Evolutionary conservation across 1,140 invertebrate genomes (phyloP), one percentile per base, ranked within the genome.

Genomic region (Heliconius himera): DNA sequence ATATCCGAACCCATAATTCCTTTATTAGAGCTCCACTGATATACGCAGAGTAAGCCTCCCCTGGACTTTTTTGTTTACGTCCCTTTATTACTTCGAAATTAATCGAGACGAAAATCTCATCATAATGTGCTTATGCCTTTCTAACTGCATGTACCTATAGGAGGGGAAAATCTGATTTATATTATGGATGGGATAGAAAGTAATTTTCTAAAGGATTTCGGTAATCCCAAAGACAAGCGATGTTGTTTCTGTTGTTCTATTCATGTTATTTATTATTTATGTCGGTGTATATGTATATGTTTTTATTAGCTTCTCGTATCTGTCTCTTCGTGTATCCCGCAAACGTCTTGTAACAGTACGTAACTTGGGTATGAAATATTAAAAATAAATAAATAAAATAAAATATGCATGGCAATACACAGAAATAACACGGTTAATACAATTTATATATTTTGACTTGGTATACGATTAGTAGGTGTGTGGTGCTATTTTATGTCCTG

Each of bases 1-100:
- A 71, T 71, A 71, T 20, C 33, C 33, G 26, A 38, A 36, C 70
- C 70, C 70, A 71, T 71, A 36, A 71, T 16, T 71, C 70, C 36
- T 71, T 71, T 71, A 33, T 71, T 71, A 71, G 33, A 71, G 70
- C 33, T 26, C 8, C 56, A 26, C 56, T 13, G 56, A 66, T 66
- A 66, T 66, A 66, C 9, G 54, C 54, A 20, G 56, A 66, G 56
- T 66, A 13, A 66, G 26, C 26, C 70, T 71, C 70, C 70, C 70
- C 70, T 20, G 70, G 29, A 36, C 70, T 36, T 26, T 26, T 26
- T 26, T 66, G 56, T 66, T 66, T 66, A 66, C 56, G 56, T 13
- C 56, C 70, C 70, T 16, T 71, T 29, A 71, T 71, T 71, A 71
- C 70, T 71, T 1, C 22, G 22, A 66, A 66, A 66, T 66, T 66